phyloP scores from a whole-genome alignment of 2,888 invertebrate species.

The Conus canariensis region DNA sequence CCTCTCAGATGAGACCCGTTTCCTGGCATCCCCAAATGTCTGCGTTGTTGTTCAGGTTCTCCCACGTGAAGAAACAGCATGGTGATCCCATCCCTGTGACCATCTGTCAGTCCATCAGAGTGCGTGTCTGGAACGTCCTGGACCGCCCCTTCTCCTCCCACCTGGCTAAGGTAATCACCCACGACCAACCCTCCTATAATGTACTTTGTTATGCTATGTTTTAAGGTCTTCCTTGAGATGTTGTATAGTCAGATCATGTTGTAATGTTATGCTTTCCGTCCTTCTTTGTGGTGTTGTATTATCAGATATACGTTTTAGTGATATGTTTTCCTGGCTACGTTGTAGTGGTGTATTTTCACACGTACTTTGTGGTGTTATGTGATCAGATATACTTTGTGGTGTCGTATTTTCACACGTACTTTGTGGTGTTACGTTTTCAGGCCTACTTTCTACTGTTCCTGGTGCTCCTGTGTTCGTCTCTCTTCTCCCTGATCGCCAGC shows the following conservation, averaged over 20 bases:
- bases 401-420: too few relatives aligned
- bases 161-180: not conserved
- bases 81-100: not conserved
- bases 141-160: conserved; percentile 15
- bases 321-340: too few relatives aligned
- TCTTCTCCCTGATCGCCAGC: conserved; percentile 61
- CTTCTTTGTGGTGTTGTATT: too few relatives aligned
- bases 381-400: too few relatives aligned
- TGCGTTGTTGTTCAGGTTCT: not conserved
- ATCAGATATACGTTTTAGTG: too few relatives aligned
- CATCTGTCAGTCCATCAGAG: not conserved
- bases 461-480: conserved; percentile 57
- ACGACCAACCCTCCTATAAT: not conserved
- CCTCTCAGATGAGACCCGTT: too few relatives aligned
- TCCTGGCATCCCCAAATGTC: too few relatives aligned
- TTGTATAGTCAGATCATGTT: too few relatives aligned
- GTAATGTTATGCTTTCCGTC: too few relatives aligned
- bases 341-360: too few relatives aligned
- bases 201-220: not conserved
- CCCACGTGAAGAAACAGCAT: not conserved
- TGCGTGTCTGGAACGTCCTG: not conserved
- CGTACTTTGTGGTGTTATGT: too few relatives aligned
- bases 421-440: conserved; percentile 51
- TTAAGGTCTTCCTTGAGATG: too few relatives aligned
- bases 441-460: conserved; percentile 58